Evolutionary conservation across 2,888 invertebrate genomes (phyloP).

Genomic region (Acronicta psi): DNA sequence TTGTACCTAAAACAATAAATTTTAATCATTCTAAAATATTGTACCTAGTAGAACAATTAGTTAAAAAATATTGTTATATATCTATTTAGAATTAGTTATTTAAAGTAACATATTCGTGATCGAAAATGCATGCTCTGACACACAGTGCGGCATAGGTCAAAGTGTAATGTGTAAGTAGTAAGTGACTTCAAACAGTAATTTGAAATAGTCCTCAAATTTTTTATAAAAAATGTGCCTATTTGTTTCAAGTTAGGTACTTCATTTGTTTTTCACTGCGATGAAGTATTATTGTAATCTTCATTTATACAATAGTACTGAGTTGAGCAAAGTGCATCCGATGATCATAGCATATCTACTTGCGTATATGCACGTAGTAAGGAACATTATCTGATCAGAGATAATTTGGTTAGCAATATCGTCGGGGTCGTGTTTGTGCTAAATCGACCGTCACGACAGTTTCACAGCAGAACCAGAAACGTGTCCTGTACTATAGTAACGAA

Average conservation of each 20-base stretch:
- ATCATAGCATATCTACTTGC: not conserved
- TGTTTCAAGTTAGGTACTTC: not conserved
- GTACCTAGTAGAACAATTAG: not conserved
- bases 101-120: no score
- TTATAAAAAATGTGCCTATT: not conserved
- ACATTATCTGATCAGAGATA: not conserved
- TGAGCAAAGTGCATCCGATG: not conserved
- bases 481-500: no score
- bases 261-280: not conserved
- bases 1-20: not conserved
- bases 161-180: no score
- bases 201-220: not conserved
- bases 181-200: not conserved
- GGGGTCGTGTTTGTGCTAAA: not conserved
- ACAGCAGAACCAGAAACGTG: no score
- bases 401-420: not conserved
- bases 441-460: not conserved
- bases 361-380: not conserved
- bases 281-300: not conserved
- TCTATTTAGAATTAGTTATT: not conserved
- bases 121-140: not conserved
- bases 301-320: not conserved
- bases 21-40: not conserved
- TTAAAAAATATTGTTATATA: no score
- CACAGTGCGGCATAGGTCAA: not conserved